Evolutionary conservation across 2,113 vertebrate species (phyloP), one percentile per base, ranked within the genome.

Genomic region (Bothrops jararaca): DNA sequence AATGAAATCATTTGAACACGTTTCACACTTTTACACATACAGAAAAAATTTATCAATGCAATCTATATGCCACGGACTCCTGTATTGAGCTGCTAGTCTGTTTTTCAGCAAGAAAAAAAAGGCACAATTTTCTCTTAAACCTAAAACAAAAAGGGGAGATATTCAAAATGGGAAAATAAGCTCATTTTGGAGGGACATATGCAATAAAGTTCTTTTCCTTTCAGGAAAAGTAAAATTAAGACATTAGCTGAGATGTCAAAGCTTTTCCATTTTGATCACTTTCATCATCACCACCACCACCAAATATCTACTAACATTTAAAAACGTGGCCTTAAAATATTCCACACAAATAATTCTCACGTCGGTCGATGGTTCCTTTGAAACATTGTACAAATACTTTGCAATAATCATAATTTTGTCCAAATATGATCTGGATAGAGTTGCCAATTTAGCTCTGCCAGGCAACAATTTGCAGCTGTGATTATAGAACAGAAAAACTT

Each of bases 241-340:
- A 39, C 4, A 18, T 34, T 85, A 29, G 11, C n/a, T 89, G 29
- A 48, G 42, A 50, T 34, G 22, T 58, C 42, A 58, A 52, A 85
- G 53, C 12, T 12, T 54, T 93, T 86, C 8, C 5, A 13, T 86
- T 86, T 90, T 58, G 52, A 45, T 89, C 11, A 54, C n/a, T 69
- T 69, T 69, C 15, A 8, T 23, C 54, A 12, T 20, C 56, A 22
- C 42, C 23, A 54, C 5, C 23, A 15, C 50, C 48, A 92, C 12
- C 42, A 13, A 54, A 18, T 26, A 56, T 23, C 10, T 23, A 64
- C 29, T n/a, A n/a, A 64, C 60, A 64, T n/a, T 64, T 64, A 64
- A 64, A 64, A 64, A 64, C 60, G 94, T 95, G 54, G 94, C 93
- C 94, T 97, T 95, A 93, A 92, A 96, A 96, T 94, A 93, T 88